Conservation (phyloP, 2,113 vertebrate species). For the Hystrix cristata region DNA sequence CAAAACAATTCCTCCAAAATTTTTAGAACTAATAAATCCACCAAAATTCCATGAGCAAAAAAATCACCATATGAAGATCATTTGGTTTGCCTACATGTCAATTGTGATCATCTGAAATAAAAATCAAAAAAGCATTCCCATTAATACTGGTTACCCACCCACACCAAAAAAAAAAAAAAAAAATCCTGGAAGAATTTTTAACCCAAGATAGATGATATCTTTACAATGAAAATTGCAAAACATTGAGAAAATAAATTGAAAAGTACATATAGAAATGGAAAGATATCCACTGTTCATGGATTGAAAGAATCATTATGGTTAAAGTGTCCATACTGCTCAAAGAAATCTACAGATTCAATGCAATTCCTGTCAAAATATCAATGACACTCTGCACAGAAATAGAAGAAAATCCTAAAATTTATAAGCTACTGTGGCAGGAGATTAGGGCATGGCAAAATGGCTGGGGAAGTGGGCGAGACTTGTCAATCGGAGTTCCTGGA, state of each 20-base stretch:
- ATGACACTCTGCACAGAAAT: neutral
- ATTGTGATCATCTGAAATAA: neutral
- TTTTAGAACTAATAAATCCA: neutral
- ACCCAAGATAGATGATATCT: neutral
- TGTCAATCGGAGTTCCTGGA: neutral
- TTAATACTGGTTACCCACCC: neutral
- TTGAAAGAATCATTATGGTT: neutral
- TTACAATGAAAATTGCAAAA: neutral
- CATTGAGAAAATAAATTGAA: neutral
- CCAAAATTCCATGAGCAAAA: neutral
- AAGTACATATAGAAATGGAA: neutral
- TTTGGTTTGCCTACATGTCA: neutral
- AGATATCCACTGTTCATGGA: neutral
- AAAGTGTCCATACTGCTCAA: neutral
- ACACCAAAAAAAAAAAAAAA: neutral
- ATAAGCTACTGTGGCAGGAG: neutral
- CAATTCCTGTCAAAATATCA: neutral
- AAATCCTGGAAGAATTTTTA: neutral
- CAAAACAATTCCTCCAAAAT: neutral
- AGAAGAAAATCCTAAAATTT: neutral
- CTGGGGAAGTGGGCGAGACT: neutral
- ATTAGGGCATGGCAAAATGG: neutral
- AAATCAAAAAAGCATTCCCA: neutral
- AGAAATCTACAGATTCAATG: neutral
- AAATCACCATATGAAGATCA: neutral